These are phyloP conservation scores for Ennomos erosarius DNA, from an alignment of 2,888 invertebrate species.

Conservation along the genomic window DNA sequence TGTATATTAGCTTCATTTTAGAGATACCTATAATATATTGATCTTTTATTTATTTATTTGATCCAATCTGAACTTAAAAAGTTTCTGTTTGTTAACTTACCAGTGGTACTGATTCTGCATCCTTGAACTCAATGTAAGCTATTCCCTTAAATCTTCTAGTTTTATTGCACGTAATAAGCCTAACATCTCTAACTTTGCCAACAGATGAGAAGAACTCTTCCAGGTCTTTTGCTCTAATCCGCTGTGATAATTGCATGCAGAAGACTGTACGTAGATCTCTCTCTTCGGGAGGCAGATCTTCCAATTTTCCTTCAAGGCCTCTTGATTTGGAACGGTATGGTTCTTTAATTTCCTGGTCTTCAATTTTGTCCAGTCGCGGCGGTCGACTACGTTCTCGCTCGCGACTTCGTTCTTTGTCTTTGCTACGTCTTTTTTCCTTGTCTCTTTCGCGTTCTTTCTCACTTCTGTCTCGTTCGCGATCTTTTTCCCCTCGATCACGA, in stretches of 20 bases:
- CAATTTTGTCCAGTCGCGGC: conserved; percentile 65
- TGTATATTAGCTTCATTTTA: neutral
- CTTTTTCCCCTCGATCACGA: conserved; percentile 51
- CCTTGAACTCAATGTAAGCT: conserved; percentile 99
- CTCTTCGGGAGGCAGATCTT: conserved; percentile 97
- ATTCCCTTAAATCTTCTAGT: conserved; percentile 99
- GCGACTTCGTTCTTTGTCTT: conserved; percentile 60
- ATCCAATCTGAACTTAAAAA: too few species aligned
- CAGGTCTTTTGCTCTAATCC: conserved; percentile 96
- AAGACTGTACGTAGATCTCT: conserved; percentile 99
- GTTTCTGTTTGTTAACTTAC: conserved; percentile 77
- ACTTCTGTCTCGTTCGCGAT: conserved; percentile 71
- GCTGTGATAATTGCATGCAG: conserved; percentile 98
- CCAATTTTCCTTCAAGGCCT: conserved; percentile 85
- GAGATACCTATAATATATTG: too few species aligned
- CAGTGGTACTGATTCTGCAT: conserved; percentile 98
- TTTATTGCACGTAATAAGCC: conserved; percentile 99
- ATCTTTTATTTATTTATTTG: too few species aligned
- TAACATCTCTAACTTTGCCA: conserved; percentile 98
- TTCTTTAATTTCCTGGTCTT: conserved; percentile 68
- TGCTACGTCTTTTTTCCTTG: conserved; percentile 56
- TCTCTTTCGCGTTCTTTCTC: conserved; percentile 67
- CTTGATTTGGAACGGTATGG: conserved; percentile 74
- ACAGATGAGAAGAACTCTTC: conserved; percentile 99
- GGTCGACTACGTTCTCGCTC: conserved; percentile 61